Percentiles rank a stretch among this genome's conserved stretches.
Evolutionary conservation across 2,797 vertebrate genomes (phyloP).

Genomic region (Sebastes miniatus): DNA sequence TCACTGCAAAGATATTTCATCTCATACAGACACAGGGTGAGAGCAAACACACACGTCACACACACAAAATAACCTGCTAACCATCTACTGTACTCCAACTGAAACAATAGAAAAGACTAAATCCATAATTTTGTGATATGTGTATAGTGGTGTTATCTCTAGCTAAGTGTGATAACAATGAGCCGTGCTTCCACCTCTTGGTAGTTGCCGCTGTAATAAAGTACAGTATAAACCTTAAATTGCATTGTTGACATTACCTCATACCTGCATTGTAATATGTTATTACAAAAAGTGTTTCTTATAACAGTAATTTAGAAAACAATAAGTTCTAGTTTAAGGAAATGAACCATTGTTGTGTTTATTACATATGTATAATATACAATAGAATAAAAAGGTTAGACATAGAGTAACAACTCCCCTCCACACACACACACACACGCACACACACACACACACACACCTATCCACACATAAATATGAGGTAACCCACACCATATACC

Average conservation of each 20-base stretch:
- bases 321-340: neutral
- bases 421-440: neutral
- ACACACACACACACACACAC: no score
- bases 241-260: neutral
- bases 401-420: neutral
- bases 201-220: neutral
- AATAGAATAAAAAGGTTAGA: neutral
- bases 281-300: neutral
- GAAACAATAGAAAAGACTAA: neutral
- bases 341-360: neutral
- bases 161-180: neutral
- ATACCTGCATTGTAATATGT: neutral
- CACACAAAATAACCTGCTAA: neutral
- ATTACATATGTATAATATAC: neutral
- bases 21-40: conserved; percentile 97
- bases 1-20: conserved; percentile 95
- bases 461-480: neutral
- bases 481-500: neutral
- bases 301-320: neutral
- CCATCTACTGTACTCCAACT: neutral
- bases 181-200: neutral
- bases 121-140: neutral
- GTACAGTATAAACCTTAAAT: neutral
- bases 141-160: neutral
- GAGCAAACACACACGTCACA: neutral